Evolutionary conservation across 2,888 invertebrate species (phyloP).

Genomic region (Agrochola lota): DNA sequence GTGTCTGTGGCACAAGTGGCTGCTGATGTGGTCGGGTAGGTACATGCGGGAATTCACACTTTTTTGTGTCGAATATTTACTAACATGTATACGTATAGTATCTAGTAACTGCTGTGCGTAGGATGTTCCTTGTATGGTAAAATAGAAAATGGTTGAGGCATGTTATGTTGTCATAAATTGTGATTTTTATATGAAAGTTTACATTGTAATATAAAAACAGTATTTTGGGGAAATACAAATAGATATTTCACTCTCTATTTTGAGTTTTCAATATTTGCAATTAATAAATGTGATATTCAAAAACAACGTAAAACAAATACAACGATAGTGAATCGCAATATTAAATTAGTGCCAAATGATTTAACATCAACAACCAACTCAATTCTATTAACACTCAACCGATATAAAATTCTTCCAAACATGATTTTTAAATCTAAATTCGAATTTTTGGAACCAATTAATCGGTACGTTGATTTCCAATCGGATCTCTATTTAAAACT

Average conservation of each 20-base stretch:
- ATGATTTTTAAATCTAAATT: slow-evolving; percentile 31
- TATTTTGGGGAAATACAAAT: background rate
- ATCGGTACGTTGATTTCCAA: slow-evolving; percentile 52
- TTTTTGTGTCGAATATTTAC: slow-evolving; percentile 22
- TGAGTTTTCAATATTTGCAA: no score
- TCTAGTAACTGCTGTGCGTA: background rate
- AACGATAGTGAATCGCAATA: background rate
- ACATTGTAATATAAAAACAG: background rate
- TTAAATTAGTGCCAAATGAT: slow-evolving; percentile 9
- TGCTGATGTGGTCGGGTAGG: slow-evolving; percentile 11
- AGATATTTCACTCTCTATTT: background rate
- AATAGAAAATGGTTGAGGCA: background rate
- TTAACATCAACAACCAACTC: background rate
- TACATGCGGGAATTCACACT: slow-evolving; percentile 17
- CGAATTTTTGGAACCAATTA: slow-evolving; percentile 46
- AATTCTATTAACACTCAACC: slow-evolving; percentile 1
- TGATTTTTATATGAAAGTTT: background rate
- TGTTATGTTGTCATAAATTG: background rate
- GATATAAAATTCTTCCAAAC: slow-evolving; percentile 1
- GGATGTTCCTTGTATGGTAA: background rate
- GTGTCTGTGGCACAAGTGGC: slow-evolving; percentile 63
- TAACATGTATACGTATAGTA: background rate
- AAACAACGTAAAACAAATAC: slow-evolving; percentile 1
- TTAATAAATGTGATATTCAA: background rate
- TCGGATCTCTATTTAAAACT: slow-evolving; percentile 55